phyloP scores from a whole-genome alignment of 1,140 invertebrate species.

The Megathymus violae region DNA sequence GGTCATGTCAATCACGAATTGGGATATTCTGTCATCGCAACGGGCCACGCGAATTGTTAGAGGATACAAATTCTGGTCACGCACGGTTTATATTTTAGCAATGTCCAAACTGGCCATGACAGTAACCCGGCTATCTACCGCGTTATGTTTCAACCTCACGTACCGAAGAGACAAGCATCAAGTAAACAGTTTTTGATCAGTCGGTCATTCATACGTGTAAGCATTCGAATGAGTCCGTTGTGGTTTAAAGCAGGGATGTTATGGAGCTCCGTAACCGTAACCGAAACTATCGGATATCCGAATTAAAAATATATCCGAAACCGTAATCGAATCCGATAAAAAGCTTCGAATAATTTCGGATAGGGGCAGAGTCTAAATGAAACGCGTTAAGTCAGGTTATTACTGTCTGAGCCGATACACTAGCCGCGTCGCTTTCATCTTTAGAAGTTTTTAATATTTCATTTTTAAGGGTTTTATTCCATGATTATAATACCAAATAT shows the following conservation, averaged over 20 bases:
- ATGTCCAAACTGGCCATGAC: constrained; percentile 58
- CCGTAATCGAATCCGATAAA: too few species aligned
- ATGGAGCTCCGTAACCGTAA: too few species aligned
- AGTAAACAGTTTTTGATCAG: constrained; percentile 72
- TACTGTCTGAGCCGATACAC: too few species aligned
- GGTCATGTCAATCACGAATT: constrained; percentile 39
- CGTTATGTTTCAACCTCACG: constrained; percentile 66
- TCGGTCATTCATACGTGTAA: constrained; percentile 63
- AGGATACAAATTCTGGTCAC: constrained; percentile 48
- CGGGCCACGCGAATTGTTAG: constrained; percentile 37
- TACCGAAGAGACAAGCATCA: constrained; percentile 67
- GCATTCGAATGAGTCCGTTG: constrained; percentile 54
- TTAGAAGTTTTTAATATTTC: too few species aligned
- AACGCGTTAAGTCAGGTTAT: too few species aligned
- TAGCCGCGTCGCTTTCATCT: too few species aligned
- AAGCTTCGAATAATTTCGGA: too few species aligned
- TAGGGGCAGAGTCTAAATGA: too few species aligned
- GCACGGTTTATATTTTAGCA: constrained; percentile 59
- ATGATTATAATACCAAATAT: too few species aligned
- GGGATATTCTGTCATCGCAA: constrained; percentile 43
- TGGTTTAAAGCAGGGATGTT: constrained; percentile 55
- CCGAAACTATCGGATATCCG: too few species aligned
- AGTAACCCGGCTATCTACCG: constrained; percentile 60
- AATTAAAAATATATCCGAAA: too few species aligned
- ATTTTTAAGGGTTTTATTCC: too few species aligned